A percentile compares a stretch with the other conserved stretches of the same genome.
Conservation (phyloP, 2,888 invertebrate genomes). For the Bedellia somnulentella region DNA sequence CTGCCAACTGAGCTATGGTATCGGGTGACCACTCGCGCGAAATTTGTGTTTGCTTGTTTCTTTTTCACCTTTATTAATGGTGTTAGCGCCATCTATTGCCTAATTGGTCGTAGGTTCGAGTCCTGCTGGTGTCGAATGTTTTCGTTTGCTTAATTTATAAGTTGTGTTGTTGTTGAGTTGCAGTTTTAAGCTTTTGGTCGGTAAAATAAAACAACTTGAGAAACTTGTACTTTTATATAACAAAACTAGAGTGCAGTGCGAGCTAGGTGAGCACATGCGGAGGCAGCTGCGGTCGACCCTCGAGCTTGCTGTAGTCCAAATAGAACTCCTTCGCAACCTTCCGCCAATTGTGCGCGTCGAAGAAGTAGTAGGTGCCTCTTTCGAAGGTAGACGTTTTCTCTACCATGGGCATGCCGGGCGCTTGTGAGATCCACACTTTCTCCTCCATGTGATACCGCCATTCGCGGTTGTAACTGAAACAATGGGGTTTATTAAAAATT, state of each 20-base stretch:
- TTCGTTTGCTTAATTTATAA: too few relatives aligned
- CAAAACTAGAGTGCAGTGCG: conserved; percentile 47
- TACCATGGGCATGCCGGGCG: conserved; percentile 90
- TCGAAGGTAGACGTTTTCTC: conserved; percentile 97
- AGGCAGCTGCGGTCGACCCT: conserved; percentile 84
- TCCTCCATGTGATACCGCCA: conserved; percentile 99
- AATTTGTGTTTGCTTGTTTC: too few relatives aligned
- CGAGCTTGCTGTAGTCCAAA: conserved; percentile 98
- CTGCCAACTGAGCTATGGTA: too few relatives aligned
- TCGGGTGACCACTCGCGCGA: too few relatives aligned
- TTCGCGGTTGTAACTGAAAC: conserved; percentile 88
- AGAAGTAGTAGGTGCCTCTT: conserved; percentile 98
- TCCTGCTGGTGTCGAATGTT: too few relatives aligned
- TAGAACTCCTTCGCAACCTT: conserved; percentile 99
- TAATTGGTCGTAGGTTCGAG: too few relatives aligned
- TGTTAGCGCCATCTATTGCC: too few relatives aligned
- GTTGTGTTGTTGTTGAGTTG: neutral
- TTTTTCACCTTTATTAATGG: too few relatives aligned
- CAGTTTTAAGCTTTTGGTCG: too few relatives aligned
- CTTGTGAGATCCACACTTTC: conserved; percentile 98
- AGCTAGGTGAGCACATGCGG: conserved; percentile 64
- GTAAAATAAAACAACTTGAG: conserved; percentile 15
- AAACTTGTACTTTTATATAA: conserved; percentile 62
- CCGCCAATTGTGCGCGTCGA: conserved; percentile 98
- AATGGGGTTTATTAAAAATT: conserved; percentile 9